Base-by-base conservation (phyloP, 30 jellyfish, hydroid and myxozoan species). In the Phacellophora camtschatica region DNA sequence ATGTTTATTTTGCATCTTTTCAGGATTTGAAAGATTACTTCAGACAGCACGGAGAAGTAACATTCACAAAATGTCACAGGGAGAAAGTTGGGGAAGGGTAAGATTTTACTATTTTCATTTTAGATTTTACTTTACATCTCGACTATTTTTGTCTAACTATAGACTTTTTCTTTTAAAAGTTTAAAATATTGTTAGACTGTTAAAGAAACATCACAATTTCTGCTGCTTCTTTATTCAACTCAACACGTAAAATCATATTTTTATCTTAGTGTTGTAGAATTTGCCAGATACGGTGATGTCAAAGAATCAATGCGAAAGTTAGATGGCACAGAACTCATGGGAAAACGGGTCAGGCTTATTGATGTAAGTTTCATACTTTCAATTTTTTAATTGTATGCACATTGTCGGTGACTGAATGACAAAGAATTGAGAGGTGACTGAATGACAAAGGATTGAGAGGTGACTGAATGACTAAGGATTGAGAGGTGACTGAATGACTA, bases 11-110 rank as follows among this genome's bases (percentile, higher is more conserved):
- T 74, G 22, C 35, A 53, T 70, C 66, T 41, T 37, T 59, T 22
- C 56, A 93, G 99, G 99, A 94, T 66, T 43, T 94, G 27, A 94
- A 94, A 57, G 99, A 94, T 84, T 90, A 77, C 57, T 94, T 94
- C 85, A 77, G 99, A 43, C 99, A 94, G 77, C 82, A 85, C 35
- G 99, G 99, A 8, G 99, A 94, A 72, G 99, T 94, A 13, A 94
- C 99, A 22, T 94, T 94, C 85, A 97, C 99, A 48, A 94, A 94
- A 75, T 94, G 99, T 55, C 99, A 94, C 86, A 69, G 99, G 46
- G 99, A 94, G 59, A 94, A 88, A 32, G 96, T 94, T 79, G 99
- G 99, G 37, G 97, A 94, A 87, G 99, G 99, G 99, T 93, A 48
- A 16, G 96, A 43, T 2, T 30, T 15, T 32, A 10, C 27, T 65